Conservation (phyloP, 2,113 vertebrate species). For the Ctenomys sociabilis region DNA sequence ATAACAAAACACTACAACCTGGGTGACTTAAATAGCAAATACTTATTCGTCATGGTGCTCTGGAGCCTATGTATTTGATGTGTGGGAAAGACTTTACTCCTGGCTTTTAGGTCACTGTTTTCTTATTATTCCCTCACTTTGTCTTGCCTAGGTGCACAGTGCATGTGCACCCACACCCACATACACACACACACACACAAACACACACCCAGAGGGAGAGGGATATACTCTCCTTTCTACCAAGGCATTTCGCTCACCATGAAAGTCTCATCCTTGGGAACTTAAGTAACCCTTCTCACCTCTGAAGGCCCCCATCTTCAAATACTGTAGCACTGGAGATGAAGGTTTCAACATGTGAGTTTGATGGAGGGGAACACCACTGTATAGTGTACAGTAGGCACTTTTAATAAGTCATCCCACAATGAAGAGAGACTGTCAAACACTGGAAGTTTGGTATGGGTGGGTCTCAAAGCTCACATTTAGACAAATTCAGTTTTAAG, state of each 20-base stretch:
- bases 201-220: not conserved
- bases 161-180: no score
- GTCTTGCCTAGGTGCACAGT: not conserved
- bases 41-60: not conserved
- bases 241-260: not conserved
- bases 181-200: no score
- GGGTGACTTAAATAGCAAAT: not conserved
- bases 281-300: not conserved
- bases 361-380: not conserved
- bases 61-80: not conserved
- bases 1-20: not conserved
- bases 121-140: fast-evolving
- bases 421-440: not conserved
- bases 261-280: not conserved
- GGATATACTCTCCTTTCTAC: not conserved
- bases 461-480: not conserved
- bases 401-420: not conserved
- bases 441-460: not conserved
- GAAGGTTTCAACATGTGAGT: not conserved
- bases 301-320: not conserved
- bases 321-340: not conserved
- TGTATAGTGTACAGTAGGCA: not conserved
- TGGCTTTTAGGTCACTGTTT: not conserved
- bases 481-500: not conserved
- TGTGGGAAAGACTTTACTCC: not conserved